Base-by-base conservation (phyloP, 2,113 vertebrate genomes). In the Salvelinus alpinus region DNA sequence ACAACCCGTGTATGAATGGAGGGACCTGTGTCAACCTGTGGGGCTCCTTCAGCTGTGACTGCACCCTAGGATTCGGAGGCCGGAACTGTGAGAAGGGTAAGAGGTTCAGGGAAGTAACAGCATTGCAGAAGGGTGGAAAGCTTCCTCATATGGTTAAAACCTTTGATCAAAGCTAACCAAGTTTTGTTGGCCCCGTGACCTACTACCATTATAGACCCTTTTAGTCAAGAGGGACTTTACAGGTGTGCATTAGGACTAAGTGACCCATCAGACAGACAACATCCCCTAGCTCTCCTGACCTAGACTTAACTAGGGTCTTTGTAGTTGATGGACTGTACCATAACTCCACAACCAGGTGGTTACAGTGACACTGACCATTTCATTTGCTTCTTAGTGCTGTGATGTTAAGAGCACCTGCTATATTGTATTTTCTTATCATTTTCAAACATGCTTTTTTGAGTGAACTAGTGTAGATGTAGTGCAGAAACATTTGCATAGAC, bases 21-120 rank as follows among this genome's bases (percentile, higher is more conserved):
- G 96, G 95, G 29, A 96, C 95, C 80, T 98, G 97, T 0, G 94
- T 95, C 73, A 95, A 97, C 84, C 93, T 95, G 72, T 98, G 97
- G 97, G 94, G 94, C 0, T 90, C 94, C 0, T 96, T 96, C 92
- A 96, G 94, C 80, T 98, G 97, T 70, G 91, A 94, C 78, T 98
- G 97, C 76, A 94, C 93, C 0, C 93, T 96, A 25, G 96, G 96
- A 47, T 97, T 94, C 6, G 96, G 96, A 78, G 97, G 97, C 79
- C 93, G 88, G 75, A 95, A 90, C 88, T 98, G 96, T 67, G 94
- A 96, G 83, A 94, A 95, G 91, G 95, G 96, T 96, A 87, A 90
- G 89, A 29, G 38, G 38, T 44, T 44, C 38, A 44, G 38, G 2
- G 38, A 44, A 44, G 38, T 73, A n/a, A 44, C 16, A 47, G 29